Evolutionary conservation across 1,140 invertebrate species (phyloP).

Genomic region (Drosophila sproati): DNA sequence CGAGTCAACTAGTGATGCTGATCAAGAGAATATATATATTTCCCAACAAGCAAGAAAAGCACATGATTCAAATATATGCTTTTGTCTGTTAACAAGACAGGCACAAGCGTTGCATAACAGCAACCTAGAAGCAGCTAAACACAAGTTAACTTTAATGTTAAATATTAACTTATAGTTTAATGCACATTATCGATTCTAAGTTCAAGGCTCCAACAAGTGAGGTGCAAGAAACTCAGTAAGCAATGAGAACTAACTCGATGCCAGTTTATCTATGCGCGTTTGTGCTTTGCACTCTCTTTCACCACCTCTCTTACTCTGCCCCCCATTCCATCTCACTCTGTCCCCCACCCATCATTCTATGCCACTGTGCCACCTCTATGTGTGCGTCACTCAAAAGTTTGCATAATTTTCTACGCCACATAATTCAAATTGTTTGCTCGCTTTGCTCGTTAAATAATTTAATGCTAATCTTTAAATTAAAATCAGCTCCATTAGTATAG

Average conservation of each 20-base stretch:
- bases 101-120: too few species aligned
- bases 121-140: too few species aligned
- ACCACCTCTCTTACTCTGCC: too few species aligned
- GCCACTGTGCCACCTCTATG: too few species aligned
- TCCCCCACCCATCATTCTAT: too few species aligned
- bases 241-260: constrained; percentile 51
- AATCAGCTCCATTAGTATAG: constrained; percentile 65
- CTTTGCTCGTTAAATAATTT: constrained; percentile 70
- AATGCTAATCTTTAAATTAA: constrained; percentile 81
- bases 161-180: neutral
- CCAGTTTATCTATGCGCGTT: constrained; percentile 59
- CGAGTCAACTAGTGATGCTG: too few species aligned
- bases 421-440: constrained; percentile 74
- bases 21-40: too few species aligned
- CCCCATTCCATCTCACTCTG: neutral
- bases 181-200: neutral
- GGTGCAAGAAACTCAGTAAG: neutral
- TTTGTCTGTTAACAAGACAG: too few species aligned
- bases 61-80: too few species aligned
- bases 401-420: constrained; percentile 72
- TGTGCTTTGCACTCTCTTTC: neutral
- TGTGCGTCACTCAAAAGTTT: constrained; percentile 23
- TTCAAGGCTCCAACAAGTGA: constrained; percentile 12
- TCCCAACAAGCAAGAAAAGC: too few species aligned
- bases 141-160: neutral